phyloP scores from a whole-genome alignment of 2,888 invertebrate species.

The Eumacrocentrus americanus region DNA sequence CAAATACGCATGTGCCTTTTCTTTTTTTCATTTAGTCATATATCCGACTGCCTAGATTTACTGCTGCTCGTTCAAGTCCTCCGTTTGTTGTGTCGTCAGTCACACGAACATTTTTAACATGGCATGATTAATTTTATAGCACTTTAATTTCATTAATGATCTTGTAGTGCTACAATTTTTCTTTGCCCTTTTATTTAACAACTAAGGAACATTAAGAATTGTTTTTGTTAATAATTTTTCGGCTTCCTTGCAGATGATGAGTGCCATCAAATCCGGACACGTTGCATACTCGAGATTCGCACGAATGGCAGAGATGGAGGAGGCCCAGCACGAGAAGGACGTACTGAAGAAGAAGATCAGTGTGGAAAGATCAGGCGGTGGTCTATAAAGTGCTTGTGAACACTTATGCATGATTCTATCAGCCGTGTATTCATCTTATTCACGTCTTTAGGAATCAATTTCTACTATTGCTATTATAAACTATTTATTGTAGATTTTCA shows the following conservation, averaged over 20 bases:
- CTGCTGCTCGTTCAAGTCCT: slow-evolving; percentile 9
- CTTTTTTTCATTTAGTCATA: not conserved
- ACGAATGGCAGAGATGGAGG: slow-evolving; percentile 90
- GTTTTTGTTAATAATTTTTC: slow-evolving; percentile 35
- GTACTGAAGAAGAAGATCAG: slow-evolving; percentile 76
- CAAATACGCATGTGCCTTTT: slow-evolving; percentile 17
- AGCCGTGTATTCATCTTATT: slow-evolving; percentile 3
- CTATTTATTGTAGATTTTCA: slow-evolving; percentile 23
- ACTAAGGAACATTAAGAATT: slow-evolving; percentile 5
- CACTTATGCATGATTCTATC: not conserved
- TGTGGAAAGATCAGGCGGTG: slow-evolving; percentile 95
- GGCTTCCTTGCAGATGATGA: slow-evolving; percentile 91
- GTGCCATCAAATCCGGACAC: slow-evolving; percentile 95
- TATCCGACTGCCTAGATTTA: slow-evolving; percentile 14
- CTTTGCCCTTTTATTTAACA: not conserved
- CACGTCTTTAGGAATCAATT: slow-evolving; percentile 1
- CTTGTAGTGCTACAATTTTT: not conserved
- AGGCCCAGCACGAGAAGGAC: slow-evolving; percentile 81
- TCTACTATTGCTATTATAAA: slow-evolving; percentile 9
- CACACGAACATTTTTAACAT: slow-evolving; percentile 3
- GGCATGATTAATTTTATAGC: slow-evolving; percentile 7
- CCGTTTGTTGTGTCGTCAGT: slow-evolving; percentile 8
- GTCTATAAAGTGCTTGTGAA: slow-evolving; percentile 69
- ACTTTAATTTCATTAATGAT: not conserved
- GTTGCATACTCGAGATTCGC: slow-evolving; percentile 96